Evolutionary conservation across 2,797 vertebrate genomes (phyloP).

Genomic region (Xenopus petersii): DNA sequence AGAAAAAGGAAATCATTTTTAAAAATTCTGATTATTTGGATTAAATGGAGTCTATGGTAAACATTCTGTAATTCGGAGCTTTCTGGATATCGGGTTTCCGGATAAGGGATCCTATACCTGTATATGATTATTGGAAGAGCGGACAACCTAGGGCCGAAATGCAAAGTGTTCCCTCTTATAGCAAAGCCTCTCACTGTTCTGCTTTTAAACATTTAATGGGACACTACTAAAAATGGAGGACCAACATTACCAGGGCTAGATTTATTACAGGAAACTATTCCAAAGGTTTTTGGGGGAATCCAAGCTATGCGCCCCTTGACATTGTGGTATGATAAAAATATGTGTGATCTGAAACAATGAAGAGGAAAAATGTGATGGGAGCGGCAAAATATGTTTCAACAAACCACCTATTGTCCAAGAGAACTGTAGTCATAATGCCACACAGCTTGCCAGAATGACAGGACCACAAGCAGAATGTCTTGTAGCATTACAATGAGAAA

Average conservation of each 20-base stretch:
- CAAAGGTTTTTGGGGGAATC: constrained; percentile 4
- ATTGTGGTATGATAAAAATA: constrained; percentile 13
- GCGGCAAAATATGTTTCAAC: constrained; percentile 14
- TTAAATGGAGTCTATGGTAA: no score
- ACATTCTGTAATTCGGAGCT: no score
- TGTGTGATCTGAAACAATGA: constrained; percentile 13
- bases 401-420: constrained; percentile 8
- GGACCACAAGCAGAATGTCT: background rate
- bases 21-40: no score
- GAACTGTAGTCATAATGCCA: constrained; percentile 3
- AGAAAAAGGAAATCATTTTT: no score
- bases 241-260: background rate
- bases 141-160: constrained; percentile 7
- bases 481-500: no score
- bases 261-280: background rate
- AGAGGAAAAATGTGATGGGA: background rate
- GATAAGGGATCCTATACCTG: no score
- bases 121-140: constrained; percentile 12
- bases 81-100: no score
- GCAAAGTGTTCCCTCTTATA: background rate
- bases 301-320: constrained; percentile 20
- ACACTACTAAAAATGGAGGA: background rate
- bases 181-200: background rate
- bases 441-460: background rate
- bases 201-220: background rate